These are phyloP conservation scores for Crotalus tigris DNA, from an alignment of 2,113 vertebrate genomes.

Conservation along the genomic window DNA sequence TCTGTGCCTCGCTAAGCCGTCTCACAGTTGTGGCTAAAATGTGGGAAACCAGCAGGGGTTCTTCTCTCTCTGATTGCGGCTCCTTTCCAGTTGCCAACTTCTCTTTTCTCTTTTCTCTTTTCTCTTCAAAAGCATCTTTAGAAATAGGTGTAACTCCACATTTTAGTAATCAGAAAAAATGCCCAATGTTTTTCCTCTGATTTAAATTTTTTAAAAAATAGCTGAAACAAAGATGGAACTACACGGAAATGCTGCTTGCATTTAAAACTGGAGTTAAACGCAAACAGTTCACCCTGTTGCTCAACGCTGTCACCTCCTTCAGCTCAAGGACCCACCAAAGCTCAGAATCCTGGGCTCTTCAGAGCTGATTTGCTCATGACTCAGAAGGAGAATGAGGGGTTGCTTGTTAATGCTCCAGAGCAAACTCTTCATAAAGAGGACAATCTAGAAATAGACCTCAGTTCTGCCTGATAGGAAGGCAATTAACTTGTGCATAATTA, in stretches of 20 bases:
- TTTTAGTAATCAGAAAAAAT: not conserved
- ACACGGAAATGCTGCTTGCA: not conserved
- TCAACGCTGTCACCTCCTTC: not conserved
- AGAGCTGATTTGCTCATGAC: not conserved
- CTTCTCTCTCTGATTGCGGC: not conserved
- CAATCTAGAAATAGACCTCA: not conserved
- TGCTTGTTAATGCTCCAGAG: not conserved
- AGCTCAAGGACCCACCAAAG: not conserved
- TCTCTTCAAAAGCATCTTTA: not conserved
- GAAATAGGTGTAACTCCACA: not conserved
- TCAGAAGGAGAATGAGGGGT: not conserved
- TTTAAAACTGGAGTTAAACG: not conserved
- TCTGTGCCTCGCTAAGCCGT: not conserved
- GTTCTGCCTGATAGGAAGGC: not conserved
- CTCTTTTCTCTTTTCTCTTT: not conserved
- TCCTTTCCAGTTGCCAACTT: not conserved
- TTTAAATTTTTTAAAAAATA: not conserved
- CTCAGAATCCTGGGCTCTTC: not conserved
- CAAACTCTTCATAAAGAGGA: not conserved
- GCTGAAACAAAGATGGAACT: not conserved
- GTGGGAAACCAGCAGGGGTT: not conserved
- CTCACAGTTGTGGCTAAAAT: not conserved
- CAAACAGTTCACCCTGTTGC: not conserved
- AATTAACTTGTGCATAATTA: too few species aligned
- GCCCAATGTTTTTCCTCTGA: not conserved